These are phyloP conservation scores for Oreocharis arfaki DNA, from an alignment of 2,113 vertebrate species.

Conservation along the genomic window DNA sequence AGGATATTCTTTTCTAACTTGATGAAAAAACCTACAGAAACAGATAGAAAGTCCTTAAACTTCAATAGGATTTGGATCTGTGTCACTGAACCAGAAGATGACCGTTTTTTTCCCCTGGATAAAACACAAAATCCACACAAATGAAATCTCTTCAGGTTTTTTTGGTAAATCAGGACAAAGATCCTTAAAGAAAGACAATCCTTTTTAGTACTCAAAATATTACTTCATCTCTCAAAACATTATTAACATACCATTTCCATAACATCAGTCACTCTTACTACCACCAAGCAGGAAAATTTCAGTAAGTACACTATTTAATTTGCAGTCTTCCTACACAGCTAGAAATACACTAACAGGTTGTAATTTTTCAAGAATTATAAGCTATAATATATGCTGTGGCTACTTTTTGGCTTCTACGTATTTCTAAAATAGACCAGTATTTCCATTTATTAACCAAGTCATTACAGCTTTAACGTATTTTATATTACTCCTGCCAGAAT, in stretches of 20 bases:
- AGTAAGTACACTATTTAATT: not conserved
- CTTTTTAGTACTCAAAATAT: not conserved
- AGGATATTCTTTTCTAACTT: not conserved
- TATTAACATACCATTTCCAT: constrained; percentile 32
- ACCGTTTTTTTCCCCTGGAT: not conserved
- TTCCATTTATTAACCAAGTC: not conserved
- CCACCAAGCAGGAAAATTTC: not conserved
- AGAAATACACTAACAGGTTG: not conserved
- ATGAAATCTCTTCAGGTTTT: not conserved
- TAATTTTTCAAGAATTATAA: not conserved
- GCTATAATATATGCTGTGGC: not conserved
- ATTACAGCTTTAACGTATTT: not conserved
- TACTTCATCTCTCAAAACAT: not conserved
- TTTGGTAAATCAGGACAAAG: not conserved
- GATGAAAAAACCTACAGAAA: not conserved
- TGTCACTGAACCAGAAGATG: not conserved
- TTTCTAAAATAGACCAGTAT: not conserved
- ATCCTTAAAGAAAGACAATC: not conserved
- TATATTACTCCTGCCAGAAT: not conserved
- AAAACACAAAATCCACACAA: not conserved
- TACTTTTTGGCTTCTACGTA: not conserved
- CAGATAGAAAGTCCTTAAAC: not conserved
- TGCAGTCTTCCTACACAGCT: not conserved
- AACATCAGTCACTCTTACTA: not conserved
- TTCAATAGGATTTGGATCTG: not conserved